Evolutionary conservation across 2,113 vertebrate genomes (phyloP).

Genomic region (Monopterus albus): DNA sequence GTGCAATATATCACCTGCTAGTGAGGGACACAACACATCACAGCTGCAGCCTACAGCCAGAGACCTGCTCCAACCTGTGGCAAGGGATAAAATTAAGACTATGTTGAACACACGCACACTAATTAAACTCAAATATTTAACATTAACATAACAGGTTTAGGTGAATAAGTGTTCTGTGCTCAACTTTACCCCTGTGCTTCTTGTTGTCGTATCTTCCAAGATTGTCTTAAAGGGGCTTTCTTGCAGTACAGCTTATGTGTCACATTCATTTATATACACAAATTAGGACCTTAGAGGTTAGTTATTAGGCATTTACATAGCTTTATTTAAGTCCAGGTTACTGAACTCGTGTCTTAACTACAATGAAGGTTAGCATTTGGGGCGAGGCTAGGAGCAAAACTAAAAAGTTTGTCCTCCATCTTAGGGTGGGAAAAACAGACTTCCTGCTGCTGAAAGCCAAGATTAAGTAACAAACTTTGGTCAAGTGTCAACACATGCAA

Average conservation of each 20-base stretch:
- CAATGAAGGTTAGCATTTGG: not conserved
- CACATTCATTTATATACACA: not conserved
- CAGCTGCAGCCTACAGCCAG: conserved; percentile 42
- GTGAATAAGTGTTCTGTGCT: not conserved
- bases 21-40: conserved; percentile 13
- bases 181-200: not conserved
- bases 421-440: conserved; percentile 26
- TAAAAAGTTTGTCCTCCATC: conserved; percentile 24
- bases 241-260: not conserved
- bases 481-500: conserved; percentile 11
- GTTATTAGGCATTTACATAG: not conserved
- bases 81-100: conserved; percentile 10
- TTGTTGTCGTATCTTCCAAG: not conserved
- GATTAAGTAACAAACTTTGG: conserved; percentile 42
- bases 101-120: not conserved
- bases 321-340: not conserved
- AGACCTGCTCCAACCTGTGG: conserved; percentile 58
- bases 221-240: not conserved
- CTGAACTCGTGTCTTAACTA: not conserved
- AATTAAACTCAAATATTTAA: conserved; percentile 2
- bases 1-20: conserved; percentile 34
- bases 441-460: conserved; percentile 45
- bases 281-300: not conserved
- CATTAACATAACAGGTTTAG: not conserved
- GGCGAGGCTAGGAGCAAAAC: conserved; percentile 23